Conservation (phyloP, 2,797 vertebrate species). For the Cryptoblepharus egeriae region DNA sequence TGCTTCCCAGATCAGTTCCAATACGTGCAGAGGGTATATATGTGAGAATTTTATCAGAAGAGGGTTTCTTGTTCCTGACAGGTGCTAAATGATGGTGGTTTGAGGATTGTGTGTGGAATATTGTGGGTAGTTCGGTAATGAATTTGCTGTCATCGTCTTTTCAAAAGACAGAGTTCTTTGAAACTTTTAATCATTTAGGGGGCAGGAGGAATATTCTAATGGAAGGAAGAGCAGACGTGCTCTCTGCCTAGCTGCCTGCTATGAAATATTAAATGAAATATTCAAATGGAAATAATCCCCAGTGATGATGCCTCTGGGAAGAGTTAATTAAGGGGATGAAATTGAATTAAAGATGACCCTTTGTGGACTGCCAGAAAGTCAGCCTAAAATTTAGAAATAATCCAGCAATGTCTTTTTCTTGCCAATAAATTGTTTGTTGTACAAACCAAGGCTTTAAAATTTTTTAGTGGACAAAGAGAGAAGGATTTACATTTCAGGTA, state of each 20-base stretch:
- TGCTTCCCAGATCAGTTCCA: no score
- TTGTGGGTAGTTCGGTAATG: background rate
- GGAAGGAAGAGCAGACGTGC: slow-evolving; percentile 25
- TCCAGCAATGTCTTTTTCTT: slow-evolving; percentile 13
- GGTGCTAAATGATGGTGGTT: no score
- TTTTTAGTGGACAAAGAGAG: background rate
- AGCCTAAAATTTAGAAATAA: slow-evolving; percentile 31
- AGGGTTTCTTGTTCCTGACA: no score
- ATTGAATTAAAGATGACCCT: slow-evolving; percentile 50
- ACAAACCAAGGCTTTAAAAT: no score
- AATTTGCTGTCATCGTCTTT: background rate
- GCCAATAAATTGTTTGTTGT: no score
- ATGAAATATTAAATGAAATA: slow-evolving; percentile 58
- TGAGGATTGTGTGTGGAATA: no score
- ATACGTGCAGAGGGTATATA: no score
- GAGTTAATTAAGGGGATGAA: slow-evolving; percentile 64
- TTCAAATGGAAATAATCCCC: slow-evolving; percentile 53
- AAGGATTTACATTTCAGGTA: background rate
- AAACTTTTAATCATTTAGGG: slow-evolving; percentile 27
- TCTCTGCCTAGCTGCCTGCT: background rate
- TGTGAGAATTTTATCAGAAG: no score
- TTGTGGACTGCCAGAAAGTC: slow-evolving; percentile 51
- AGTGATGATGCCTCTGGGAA: slow-evolving; percentile 47
- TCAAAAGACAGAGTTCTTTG: slow-evolving; percentile 30
- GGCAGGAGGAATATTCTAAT: slow-evolving; percentile 3